phyloP scores from a whole-genome alignment of 2,797 vertebrate species.

The Poeciliopsis turneri region DNA sequence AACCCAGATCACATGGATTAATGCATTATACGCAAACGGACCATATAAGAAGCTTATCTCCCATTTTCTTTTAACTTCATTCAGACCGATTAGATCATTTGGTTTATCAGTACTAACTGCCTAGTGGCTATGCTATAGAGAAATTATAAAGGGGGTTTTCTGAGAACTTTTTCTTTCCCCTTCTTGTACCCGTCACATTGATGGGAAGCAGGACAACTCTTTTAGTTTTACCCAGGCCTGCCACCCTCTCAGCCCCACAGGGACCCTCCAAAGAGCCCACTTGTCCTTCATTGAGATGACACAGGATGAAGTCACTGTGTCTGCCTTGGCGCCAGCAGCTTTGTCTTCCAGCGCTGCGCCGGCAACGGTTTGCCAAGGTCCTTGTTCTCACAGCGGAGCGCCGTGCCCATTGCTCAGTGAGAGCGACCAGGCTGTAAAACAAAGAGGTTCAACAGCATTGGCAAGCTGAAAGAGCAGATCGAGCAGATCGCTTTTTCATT shows the following conservation, averaged over 20 bases:
- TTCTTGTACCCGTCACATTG: not conserved
- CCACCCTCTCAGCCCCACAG: not conserved
- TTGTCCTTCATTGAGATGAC: constrained; percentile 65
- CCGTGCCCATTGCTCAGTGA: constrained; percentile 36
- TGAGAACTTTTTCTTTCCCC: not conserved
- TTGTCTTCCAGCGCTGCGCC: constrained; percentile 39
- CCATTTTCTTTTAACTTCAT: not conserved
- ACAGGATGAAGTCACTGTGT: constrained; percentile 70
- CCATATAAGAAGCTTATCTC: not conserved
- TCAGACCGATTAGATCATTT: not conserved
- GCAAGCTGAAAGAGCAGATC: not conserved
- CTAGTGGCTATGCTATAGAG: not conserved
- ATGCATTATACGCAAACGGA: constrained; percentile 4
- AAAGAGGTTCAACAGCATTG: not conserved
- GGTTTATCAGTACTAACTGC: not conserved
- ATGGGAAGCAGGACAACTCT: constrained; percentile 25
- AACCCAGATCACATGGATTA: constrained; percentile 8
- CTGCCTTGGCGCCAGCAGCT: constrained; percentile 58
- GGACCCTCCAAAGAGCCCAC: constrained; percentile 30
- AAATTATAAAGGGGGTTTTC: not conserved
- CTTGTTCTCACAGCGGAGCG: constrained; percentile 51
- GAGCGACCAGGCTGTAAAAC: constrained; percentile 37
- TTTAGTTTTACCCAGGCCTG: constrained; percentile 10
- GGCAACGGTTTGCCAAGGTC: constrained; percentile 47
- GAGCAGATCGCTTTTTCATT: not conserved